Conservation (phyloP, 2,888 invertebrate genomes). For the Drosophila niveifrons region DNA sequence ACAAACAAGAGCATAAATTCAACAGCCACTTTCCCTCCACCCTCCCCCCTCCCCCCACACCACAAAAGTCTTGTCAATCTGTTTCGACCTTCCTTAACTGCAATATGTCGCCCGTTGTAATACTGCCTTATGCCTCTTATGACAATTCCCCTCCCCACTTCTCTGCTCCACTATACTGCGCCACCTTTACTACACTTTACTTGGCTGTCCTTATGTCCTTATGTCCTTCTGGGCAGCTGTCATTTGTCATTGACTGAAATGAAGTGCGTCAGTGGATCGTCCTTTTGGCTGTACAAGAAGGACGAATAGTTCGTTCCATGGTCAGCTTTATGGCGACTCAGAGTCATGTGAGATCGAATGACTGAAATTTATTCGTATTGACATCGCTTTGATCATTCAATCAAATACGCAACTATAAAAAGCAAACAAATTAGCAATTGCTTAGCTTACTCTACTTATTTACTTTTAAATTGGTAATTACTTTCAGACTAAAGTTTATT, state of each 20-base stretch:
- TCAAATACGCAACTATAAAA: conserved; percentile 2
- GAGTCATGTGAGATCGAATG: not conserved
- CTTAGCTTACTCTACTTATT: not conserved
- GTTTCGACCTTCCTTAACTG: conserved; percentile 2
- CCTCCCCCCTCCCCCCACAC: not conserved
- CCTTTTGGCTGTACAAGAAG: conserved; percentile 5
- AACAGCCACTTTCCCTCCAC: not conserved
- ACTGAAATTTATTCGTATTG: conserved; percentile 15
- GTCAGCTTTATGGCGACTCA: conserved; percentile 24
- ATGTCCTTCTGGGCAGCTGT: conserved; percentile 31
- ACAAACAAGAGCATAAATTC: conserved; percentile 79
- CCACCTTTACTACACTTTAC: not conserved
- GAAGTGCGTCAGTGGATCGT: conserved; percentile 53
- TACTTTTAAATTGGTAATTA: not conserved
- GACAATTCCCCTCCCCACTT: conserved; percentile 9
- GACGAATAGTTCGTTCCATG: conserved; percentile 1
- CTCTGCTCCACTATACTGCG: not conserved
- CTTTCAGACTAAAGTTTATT: not conserved
- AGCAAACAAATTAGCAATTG: not conserved
- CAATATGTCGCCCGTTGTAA: conserved; percentile 59
- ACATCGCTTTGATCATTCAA: conserved; percentile 44
- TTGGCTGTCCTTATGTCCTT: no score
- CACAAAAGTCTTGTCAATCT: conserved; percentile 2
- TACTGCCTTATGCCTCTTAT: conserved; percentile 53
- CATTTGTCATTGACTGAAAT: conserved; percentile 60